Evolutionary conservation across 2,888 invertebrate species (phyloP), one percentile per base, ranked within the genome.

Genomic region (Andrena praecox): DNA sequence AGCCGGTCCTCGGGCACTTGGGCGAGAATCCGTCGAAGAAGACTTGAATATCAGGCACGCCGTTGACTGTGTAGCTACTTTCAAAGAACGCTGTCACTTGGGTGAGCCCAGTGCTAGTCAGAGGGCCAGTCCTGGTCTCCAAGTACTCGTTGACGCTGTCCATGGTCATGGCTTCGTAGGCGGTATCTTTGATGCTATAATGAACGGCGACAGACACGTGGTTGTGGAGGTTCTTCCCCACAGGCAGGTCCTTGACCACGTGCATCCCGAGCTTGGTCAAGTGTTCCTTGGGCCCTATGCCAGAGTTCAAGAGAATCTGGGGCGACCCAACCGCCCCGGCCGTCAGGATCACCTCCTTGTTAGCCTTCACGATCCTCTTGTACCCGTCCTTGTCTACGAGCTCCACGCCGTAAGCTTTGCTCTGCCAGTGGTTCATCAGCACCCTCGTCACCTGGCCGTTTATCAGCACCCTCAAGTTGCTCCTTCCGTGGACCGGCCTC

Each of bases 401-500:
- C 80, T 95, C 92, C 1, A 95, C 93, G n/a, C 95, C 95, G 27
- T 96, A 96, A 0, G 97, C 97, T 79, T 87, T 90, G 20, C 69
- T 70, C 6, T 85, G 83, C 92, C 93, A 93, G 0, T 89, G 81
- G 2, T 86, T 89, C 6, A 87, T 87, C 16, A 92, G 68, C 4
- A 95, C 89, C 86, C 93, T 94, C 3, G 94, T 94, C 0, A 95
- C 95, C 1, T 94, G 94, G 0, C 95, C 93, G 77, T 95, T 94
- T 10, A 94, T 95, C 33, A 95, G 87, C 0, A 95, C 94, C 77
- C 94, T 93, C 2, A 95, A 90, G 85, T 95, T 95, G 0, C 86
- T 85, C 27, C 94, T 91, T 8, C 93, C 88, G 20, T 92, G 85
- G 2, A 90, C 90, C 0, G 95, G 91, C 75, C 93, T 93, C 56